Base-by-base conservation (phyloP, 2,888 invertebrate species). In the Yponomeuta cagnagella region DNA sequence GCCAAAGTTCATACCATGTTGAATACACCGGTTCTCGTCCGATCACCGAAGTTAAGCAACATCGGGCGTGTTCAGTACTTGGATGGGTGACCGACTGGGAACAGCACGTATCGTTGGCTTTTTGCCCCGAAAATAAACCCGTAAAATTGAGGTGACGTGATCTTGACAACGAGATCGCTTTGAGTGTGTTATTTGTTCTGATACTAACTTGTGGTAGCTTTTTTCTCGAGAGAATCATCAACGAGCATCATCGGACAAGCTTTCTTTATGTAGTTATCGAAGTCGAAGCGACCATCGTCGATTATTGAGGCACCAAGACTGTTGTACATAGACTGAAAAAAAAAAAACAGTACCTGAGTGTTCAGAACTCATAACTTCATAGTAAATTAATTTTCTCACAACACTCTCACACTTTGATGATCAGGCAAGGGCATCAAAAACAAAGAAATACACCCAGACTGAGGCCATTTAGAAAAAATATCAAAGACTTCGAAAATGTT, bases 221-320 rank as follows among this genome's bases (percentile, higher is more conserved):
- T 94, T 74, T 94, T 94, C 15, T 94, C 94, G 0, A 75, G 78
- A 0, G 88, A 93, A 76, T 97, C 97, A 71, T 95, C 94, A 0
- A 94, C 92, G 70, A 93, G 88, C 84, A 95, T 94, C 84, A 97
- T 92, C 9, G 96, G 94, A 75, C 94, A 93, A n/a, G 93, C 91
- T 76, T 94, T 94, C 85, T 98, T 98, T 75, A 97, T 89, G 80
- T 95, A 97, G 30, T 93, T 94, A 84, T 98, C 98, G 81, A 98
- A 98, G 72, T 95, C 93, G 2, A 88, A 79, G 8, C 96, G 93
- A 9, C 95, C 95, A 67, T 95, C 93, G 72, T 94, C 95, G 0
- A 96, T 83, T 6, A 98, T 90, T 1, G 95, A 86, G 0, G 97
- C 97, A 0, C 98, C 98, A 9, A 98, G 83, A 0, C 98, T 98